Base-by-base conservation (phyloP, 1,140 invertebrate genomes). In the Philopotamus ludificatus region DNA sequence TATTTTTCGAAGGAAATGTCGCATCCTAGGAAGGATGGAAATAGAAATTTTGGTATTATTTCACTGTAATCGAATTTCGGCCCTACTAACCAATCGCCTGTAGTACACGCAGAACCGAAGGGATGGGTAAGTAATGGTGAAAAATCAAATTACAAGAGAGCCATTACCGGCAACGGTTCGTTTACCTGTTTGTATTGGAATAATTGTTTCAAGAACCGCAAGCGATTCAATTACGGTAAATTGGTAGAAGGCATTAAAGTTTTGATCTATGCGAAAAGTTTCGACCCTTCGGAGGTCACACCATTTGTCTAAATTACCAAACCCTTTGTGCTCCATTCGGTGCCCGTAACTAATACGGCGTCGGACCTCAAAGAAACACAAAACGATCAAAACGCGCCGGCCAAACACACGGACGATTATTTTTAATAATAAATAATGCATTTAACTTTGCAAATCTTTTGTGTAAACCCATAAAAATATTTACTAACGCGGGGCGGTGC, bases 241-340 rank as follows among this genome's bases (percentile, higher is more conserved):
- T 18, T 25, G 51, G 22, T 12, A 1, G 51, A 22, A 50, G n/a
- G 21, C 22, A 50, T 21, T 18, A n/a, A 55, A 55, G 51, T 55
- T 55, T 55, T 55, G 51, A 55, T 55, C 51, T 55, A 55, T 25
- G 51, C 28, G 51, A 9, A 25, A 55, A 55, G 51, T 55, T 55
- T 22, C 10, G 1, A 15, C 25, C 51, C 51, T 25, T 55, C 51
- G 39, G 39, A 55, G 51, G 51, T 55, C 51, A 25, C 23, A 25
- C 51, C 51, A 25, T 55, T 55, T 55, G 51, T 55, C 51, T 55
- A 55, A 55, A 55, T 55, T 55, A 55, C 51, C 16, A 34, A 4
- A 4, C 28, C 28, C 12, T 34, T 34, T 34, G 28, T 34, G 28
- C 28, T 4, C 28, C 28, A 34, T 12, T 34, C 4, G 28, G 4